Base-by-base conservation (phyloP, 2,113 vertebrate genomes). In the Globicephala melas region DNA sequence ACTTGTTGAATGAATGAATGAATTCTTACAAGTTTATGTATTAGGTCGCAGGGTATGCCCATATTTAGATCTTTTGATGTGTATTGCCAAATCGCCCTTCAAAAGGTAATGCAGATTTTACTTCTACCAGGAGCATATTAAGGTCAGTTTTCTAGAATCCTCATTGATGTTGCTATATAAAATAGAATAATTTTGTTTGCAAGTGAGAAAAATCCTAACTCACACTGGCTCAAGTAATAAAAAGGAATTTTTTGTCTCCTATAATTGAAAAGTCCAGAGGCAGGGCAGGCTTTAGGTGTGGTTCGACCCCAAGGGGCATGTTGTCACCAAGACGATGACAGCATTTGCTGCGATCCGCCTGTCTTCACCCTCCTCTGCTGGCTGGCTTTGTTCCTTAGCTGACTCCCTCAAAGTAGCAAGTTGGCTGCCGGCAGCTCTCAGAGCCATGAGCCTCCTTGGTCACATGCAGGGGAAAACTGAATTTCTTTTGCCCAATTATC, bases 131-230 rank as follows among this genome's bases (percentile, higher is more conserved):
- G 21, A 44, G 14, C 60, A 31, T 62, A 6, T 36, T 18, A 28
- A 79, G 73, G 33, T 21, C 25, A 55, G 26, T 73, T 88, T 87
- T 88, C n/a, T 21, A 63, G 71, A 71, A 81, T 85, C 53, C 62
- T 82, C 44, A 33, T 7, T 36, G 63, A 80, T 14, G 6, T n/a
- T 44, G 14, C 38, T 79, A 8, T 76, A 6, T 44, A 70, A 65
- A 79, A 79, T 47, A 60, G 23, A 89, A 85, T 63, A 65, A 89
- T 89, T 92, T 85, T 76, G 63, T 67, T 60, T 58, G 11, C 38
- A 88, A 93, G 47, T 60, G 70, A 89, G n/a, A 95, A 92, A 89
- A 92, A 71, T 18, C n/a, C n/a, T 58, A 81, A 63, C 31, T 74
- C 23, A 8, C 3, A 11, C 21, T 62, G 58, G 47, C 4, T 38